Percentiles rank a stretch among this genome's conserved stretches.
These are phyloP conservation scores for Eira barbara DNA, from an alignment of 2,113 vertebrate species.

Conservation along the genomic window DNA sequence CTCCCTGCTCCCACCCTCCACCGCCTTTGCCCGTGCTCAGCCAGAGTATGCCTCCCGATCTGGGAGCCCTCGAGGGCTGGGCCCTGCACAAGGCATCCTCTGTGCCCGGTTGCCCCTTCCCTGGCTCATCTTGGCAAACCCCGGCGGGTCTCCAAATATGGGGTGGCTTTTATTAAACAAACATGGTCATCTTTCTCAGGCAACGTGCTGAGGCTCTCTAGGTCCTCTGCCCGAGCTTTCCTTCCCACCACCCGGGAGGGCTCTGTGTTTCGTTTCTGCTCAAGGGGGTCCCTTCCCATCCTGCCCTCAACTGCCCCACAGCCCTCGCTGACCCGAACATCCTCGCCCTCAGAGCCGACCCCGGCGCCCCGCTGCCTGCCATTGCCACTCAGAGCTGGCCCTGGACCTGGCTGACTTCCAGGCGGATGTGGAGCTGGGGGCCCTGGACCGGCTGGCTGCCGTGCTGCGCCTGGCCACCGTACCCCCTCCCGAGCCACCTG, in stretches of 20 bases:
- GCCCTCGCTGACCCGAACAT: neutral
- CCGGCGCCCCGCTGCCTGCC: constrained; percentile 51
- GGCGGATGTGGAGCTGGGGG: constrained; percentile 77
- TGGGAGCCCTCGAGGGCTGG: neutral
- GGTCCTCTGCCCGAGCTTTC: neutral
- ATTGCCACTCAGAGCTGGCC: constrained; percentile 72
- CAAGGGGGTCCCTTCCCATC: neutral
- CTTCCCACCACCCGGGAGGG: neutral
- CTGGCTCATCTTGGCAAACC: neutral
- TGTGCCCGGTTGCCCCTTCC: neutral
- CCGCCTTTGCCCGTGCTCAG: neutral
- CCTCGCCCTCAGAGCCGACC: constrained; percentile 65
- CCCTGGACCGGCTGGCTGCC: constrained; percentile 75
- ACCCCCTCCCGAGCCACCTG: neutral
- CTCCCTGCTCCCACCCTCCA: neutral
- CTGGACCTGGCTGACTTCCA: constrained; percentile 76
- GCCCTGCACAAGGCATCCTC: neutral
- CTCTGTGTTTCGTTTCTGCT: neutral
- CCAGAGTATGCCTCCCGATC: rapidly evolving
- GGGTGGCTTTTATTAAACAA: neutral
- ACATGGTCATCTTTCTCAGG: rapidly evolving
- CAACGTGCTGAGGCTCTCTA: no score
- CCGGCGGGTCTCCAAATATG: neutral
- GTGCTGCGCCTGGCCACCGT: constrained; percentile 54
- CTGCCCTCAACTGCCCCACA: neutral